phyloP scores from a whole-genome alignment of 2,113 vertebrate genomes.

The Limanda limanda region DNA sequence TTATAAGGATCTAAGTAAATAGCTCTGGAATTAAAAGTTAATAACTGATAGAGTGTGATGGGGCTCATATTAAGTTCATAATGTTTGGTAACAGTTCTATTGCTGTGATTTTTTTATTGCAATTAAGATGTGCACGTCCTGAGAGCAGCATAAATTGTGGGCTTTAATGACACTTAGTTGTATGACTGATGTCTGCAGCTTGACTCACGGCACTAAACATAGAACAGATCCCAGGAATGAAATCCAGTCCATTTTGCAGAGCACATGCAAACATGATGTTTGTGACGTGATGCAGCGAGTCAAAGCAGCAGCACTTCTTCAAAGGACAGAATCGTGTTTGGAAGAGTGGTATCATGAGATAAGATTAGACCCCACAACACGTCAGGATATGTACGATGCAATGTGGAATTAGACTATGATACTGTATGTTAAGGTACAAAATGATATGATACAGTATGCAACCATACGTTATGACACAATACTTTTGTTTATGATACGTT shows the following conservation, averaged over 20 bases:
- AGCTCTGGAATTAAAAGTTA: background rate
- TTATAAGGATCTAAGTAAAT: background rate
- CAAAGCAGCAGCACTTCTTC: background rate
- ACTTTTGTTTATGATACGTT: too few relatives aligned
- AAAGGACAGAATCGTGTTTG: background rate
- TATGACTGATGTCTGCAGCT: constrained; percentile 3
- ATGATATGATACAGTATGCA: too few relatives aligned
- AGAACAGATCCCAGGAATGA: constrained; percentile 16
- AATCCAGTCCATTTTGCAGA: background rate
- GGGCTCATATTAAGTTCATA: background rate
- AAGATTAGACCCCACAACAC: too few relatives aligned
- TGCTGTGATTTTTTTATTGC: background rate
- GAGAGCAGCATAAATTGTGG: background rate
- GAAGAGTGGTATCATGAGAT: background rate
- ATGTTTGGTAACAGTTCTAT: background rate
- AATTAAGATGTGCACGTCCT: constrained; percentile 8
- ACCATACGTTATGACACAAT: too few relatives aligned
- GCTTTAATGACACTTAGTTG: constrained; percentile 7
- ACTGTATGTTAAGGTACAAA: too few relatives aligned
- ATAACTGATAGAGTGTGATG: background rate
- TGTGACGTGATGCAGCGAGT: constrained; percentile 25
- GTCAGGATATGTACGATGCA: too few relatives aligned
- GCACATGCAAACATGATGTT: constrained; percentile 29
- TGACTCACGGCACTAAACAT: background rate
- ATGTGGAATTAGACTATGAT: too few relatives aligned